Conservation (phyloP, 1,140 invertebrate genomes). For the Agrilus planipennis region DNA sequence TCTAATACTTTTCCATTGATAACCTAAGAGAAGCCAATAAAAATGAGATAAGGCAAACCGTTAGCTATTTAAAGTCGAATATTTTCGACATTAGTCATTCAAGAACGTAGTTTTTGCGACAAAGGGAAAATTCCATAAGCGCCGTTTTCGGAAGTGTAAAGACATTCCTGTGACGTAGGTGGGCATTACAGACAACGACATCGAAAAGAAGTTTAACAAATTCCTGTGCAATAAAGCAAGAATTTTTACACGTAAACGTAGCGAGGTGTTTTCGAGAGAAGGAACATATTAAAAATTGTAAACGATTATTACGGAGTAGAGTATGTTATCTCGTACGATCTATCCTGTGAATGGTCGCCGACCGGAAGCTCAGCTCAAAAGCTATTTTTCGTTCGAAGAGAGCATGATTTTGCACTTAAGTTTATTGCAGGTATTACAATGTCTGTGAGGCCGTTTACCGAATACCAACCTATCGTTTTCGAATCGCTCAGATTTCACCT, state of each 20-base stretch:
- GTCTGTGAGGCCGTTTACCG: constrained; percentile 17
- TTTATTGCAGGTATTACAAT: constrained; percentile 30
- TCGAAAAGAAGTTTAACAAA: constrained; percentile 7
- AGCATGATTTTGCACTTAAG: constrained; percentile 31
- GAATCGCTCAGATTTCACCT: too few species aligned
- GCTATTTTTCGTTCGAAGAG: constrained; percentile 13
- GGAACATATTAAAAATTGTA: constrained; percentile 7
- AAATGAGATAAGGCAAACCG: too few species aligned
- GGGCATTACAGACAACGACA: too few species aligned
- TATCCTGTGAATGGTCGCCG: constrained; percentile 12
- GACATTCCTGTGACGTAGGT: constrained; percentile 7
- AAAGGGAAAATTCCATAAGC: too few species aligned
- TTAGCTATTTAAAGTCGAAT: too few species aligned
- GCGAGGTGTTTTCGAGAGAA: constrained; percentile 2
- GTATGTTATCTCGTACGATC: constrained; percentile 3
- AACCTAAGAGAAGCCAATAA: too few species aligned
- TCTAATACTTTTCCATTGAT: too few species aligned
- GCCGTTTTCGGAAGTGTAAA: too few species aligned
- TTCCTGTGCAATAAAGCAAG: constrained; percentile 3
- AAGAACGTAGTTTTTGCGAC: too few species aligned
- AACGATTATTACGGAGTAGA: constrained; percentile 3
- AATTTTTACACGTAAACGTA: constrained; percentile 6
- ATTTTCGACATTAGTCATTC: too few species aligned
- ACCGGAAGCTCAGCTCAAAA: constrained; percentile 15
- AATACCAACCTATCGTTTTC: too few species aligned